Evolutionary conservation across 2,888 invertebrate species (phyloP).

Genomic region (Bombyx huttoni): DNA sequence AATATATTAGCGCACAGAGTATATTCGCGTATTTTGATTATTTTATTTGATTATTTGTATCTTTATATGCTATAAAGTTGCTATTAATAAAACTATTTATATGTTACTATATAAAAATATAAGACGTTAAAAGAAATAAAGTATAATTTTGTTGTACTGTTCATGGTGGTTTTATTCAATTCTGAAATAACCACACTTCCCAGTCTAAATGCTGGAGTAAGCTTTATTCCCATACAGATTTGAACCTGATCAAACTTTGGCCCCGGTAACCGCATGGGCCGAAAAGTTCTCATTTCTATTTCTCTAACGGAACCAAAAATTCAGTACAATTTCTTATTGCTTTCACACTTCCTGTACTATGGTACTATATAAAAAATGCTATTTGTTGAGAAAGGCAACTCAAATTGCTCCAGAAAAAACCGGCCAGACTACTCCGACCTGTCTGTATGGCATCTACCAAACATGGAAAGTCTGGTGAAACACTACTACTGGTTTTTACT

Average conservation of each 20-base stretch:
- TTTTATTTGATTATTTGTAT: not conserved
- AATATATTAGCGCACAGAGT: not conserved
- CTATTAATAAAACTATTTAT: conserved; percentile 5
- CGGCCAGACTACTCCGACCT: conserved; percentile 2
- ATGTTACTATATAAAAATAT: conserved; percentile 34
- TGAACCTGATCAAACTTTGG: no score
- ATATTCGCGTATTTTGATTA: conserved; percentile 1
- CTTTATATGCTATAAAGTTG: not conserved
- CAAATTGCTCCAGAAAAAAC: not conserved
- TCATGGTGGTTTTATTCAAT: not conserved
- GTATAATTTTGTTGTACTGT: conserved; percentile 24
- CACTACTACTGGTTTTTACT: no score
- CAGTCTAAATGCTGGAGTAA: not conserved
- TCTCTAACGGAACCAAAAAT: no score
- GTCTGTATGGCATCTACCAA: no score
- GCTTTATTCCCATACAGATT: no score
- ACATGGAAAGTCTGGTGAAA: no score
- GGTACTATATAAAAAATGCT: not conserved
- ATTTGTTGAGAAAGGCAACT: not conserved
- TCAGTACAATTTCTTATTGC: no score
- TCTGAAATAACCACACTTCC: not conserved
- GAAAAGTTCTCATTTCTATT: no score
- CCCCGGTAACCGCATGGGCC: no score
- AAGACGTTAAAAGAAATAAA: conserved; percentile 49
- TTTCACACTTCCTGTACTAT: not conserved